Conservation (phyloP, 2,797 vertebrate species). For the Myotis daubentonii region DNA sequence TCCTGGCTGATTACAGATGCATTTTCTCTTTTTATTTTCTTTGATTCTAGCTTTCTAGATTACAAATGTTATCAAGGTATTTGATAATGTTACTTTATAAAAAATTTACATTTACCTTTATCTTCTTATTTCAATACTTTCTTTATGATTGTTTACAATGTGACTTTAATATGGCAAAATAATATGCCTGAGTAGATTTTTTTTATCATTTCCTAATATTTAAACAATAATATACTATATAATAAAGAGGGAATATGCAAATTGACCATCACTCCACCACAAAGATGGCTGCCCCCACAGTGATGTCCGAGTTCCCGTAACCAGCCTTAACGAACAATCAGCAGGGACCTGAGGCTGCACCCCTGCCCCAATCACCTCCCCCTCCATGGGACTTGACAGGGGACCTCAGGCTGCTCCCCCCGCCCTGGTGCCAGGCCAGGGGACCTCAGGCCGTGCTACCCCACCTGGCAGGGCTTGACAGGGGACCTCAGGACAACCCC, state of each 20-base stretch:
- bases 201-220: background rate
- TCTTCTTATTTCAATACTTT: background rate
- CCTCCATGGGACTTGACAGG: too few relatives aligned
- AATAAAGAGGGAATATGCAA: too few relatives aligned
- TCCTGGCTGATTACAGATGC: background rate
- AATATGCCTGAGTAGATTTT: background rate
- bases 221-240: background rate
- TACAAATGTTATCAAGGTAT: background rate
- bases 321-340: too few relatives aligned
- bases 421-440: too few relatives aligned
- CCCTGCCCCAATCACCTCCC: too few relatives aligned
- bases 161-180: background rate
- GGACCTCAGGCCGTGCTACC: too few relatives aligned
- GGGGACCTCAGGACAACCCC: fast-evolving
- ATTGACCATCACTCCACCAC: too few relatives aligned
- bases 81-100: background rate
- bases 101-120: background rate
- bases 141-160: background rate
- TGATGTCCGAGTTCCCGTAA: too few relatives aligned
- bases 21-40: background rate
- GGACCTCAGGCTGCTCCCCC: too few relatives aligned
- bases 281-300: too few relatives aligned
- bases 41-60: background rate
- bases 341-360: too few relatives aligned
- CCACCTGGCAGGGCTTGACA: too few relatives aligned